Conservation (phyloP, 2,888 invertebrate species). For the Dryadula phaetusa region DNA sequence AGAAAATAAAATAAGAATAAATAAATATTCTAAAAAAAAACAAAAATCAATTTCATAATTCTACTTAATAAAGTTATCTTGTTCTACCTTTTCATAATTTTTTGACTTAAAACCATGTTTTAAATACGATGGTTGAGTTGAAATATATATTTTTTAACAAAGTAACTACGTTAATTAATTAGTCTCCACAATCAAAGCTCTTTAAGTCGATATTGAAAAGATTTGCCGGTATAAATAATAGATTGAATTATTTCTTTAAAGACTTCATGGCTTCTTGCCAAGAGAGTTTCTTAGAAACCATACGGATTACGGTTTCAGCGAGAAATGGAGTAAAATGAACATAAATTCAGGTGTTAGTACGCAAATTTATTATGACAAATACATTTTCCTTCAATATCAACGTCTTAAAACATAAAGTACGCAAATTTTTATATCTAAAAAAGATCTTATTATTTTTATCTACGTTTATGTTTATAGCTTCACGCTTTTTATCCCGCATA, state of each 20-base stretch:
- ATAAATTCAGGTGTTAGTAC: not conserved
- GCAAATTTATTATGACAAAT: not conserved
- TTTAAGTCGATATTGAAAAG: not conserved
- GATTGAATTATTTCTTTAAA: slow-evolving; percentile 2
- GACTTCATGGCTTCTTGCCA: slow-evolving; percentile 37
- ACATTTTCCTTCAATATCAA: too few relatives aligned
- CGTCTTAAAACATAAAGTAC: too few relatives aligned
- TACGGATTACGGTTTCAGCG: not conserved
- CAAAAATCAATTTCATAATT: not conserved
- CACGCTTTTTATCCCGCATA: too few relatives aligned
- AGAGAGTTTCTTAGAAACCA: slow-evolving; percentile 20
- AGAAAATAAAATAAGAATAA: not conserved
- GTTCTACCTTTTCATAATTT: too few relatives aligned
- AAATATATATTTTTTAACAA: too few relatives aligned
- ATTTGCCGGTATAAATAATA: not conserved
- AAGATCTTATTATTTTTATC: too few relatives aligned
- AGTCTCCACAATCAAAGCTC: not conserved
- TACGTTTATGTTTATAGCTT: too few relatives aligned
- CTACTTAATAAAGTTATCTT: not conserved
- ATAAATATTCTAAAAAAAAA: not conserved
- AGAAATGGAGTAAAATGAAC: not conserved
- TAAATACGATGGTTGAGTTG: not conserved
- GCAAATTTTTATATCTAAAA: too few relatives aligned
- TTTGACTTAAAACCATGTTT: not conserved
- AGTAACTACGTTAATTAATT: not conserved